Evolutionary conservation across 53 echinoderm and acorn worm species (phyloP).

Genomic region (Antedon mediterranea): DNA sequence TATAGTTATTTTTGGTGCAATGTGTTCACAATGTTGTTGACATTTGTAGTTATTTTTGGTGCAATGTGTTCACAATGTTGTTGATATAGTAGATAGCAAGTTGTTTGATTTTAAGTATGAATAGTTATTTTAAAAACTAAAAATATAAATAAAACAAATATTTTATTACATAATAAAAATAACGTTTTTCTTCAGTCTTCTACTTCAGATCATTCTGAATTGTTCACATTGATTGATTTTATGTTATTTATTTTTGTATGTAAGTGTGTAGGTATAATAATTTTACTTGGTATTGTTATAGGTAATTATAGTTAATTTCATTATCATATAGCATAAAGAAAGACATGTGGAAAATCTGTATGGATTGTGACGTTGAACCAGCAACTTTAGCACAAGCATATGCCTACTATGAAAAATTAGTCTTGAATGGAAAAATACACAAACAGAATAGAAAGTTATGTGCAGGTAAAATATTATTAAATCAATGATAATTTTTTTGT

Average conservation of each 20-base stretch:
- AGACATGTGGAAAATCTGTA: slow-evolving; percentile 33
- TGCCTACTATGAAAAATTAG: slow-evolving; percentile 83
- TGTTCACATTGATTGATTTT: no score
- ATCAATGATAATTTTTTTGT: background rate
- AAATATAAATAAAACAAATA: no score
- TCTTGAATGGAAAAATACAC: slow-evolving; percentile 68
- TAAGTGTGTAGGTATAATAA: no score
- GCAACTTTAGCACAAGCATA: slow-evolving; percentile 62
- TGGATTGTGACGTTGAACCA: slow-evolving; percentile 56
- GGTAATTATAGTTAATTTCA: no score
- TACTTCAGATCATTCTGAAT: no score
- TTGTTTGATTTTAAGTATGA: no score
- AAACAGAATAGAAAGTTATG: slow-evolving; percentile 88
- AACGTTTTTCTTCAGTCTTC: no score
- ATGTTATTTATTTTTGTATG: no score
- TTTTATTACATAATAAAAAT: no score
- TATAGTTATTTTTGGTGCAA: background rate
- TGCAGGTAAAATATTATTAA: slow-evolving; percentile 48
- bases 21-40: background rate
- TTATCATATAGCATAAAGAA: background rate
- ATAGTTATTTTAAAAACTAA: no score
- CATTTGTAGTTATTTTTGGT: background rate
- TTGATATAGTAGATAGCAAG: no score
- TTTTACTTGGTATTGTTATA: no score
- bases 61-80: background rate